Conservation (phyloP, 2,113 vertebrate genomes). For the Perca fluviatilis region DNA sequence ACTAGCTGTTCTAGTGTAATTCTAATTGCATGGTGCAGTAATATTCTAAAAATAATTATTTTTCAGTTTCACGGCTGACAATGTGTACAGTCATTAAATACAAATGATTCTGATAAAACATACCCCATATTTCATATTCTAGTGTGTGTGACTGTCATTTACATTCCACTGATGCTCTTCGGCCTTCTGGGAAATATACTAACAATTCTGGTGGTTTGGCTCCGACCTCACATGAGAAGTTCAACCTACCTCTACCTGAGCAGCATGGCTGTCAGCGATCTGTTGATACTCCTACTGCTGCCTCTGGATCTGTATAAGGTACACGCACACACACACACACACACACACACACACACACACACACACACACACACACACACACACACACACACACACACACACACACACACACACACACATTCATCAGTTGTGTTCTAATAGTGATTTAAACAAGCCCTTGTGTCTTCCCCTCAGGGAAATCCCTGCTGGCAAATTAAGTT, state of each 20-base stretch:
- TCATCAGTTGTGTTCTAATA: neutral
- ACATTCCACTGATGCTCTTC: slow-evolving; percentile 79
- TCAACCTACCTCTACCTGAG: slow-evolving; percentile 88
- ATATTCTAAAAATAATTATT: neutral
- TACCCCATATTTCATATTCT: slow-evolving; percentile 20
- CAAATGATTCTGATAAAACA: slow-evolving; percentile 1
- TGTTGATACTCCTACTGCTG: slow-evolving; percentile 84
- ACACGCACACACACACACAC: slow-evolving; percentile 15
- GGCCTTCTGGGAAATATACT: slow-evolving; percentile 84
- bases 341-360: neutral
- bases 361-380: neutral
- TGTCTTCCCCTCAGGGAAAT: slow-evolving; percentile 22
- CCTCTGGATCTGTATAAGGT: slow-evolving; percentile 87
- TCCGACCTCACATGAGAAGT: slow-evolving; percentile 84
- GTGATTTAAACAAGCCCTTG: slow-evolving; percentile 4
- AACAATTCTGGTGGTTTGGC: slow-evolving; percentile 86
- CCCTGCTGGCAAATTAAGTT: too few relatives aligned
- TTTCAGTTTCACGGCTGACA: neutral
- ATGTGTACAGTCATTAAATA: neutral
- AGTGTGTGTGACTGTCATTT: slow-evolving; percentile 81
- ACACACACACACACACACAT: neutral
- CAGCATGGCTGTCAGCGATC: slow-evolving; percentile 87
- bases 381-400: neutral
- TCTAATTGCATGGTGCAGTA: neutral
- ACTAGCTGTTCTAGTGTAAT: neutral